These are phyloP conservation scores for Mya arenaria DNA, from an alignment of 1,140 invertebrate species.

Conservation along the genomic window DNA sequence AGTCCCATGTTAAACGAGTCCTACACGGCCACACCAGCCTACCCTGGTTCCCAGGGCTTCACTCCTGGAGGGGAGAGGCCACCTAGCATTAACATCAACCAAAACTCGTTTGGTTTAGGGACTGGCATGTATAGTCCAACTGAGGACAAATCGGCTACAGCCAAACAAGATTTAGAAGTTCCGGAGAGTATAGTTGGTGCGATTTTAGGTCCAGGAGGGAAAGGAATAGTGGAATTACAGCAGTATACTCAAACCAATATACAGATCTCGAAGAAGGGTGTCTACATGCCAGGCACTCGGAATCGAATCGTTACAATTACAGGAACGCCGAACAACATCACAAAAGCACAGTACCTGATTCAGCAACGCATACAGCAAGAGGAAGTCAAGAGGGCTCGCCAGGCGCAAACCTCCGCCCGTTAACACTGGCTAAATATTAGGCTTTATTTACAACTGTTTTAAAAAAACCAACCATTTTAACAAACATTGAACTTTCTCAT, in stretches of 20 bases:
- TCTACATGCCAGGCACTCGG: conserved; percentile 96
- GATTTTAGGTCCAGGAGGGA: conserved; percentile 97
- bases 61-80: conserved; percentile 68
- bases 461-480: conserved; percentile 56
- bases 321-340: conserved; percentile 92
- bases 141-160: conserved; percentile 80
- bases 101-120: conserved; percentile 90
- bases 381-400: conserved; percentile 92
- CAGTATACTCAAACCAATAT: conserved; percentile 97
- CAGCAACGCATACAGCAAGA: conserved; percentile 97
- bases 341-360: conserved; percentile 95
- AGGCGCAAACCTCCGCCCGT: conserved; percentile 71
- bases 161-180: conserved; percentile 94
- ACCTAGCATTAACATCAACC: conserved; percentile 84
- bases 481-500: conserved; percentile 48
- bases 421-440: conserved; percentile 58
- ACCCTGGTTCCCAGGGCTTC: conserved; percentile 68
- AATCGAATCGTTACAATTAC: conserved; percentile 98
- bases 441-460: conserved; percentile 53
- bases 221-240: conserved; percentile 98
- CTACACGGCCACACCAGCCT: conserved; percentile 69
- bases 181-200: conserved; percentile 96
- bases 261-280: conserved; percentile 99
- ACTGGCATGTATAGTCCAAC: conserved; percentile 82
- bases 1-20: conserved; percentile 78